These are phyloP conservation scores for Brienomyrus brachyistius DNA, from an alignment of 2,113 vertebrate species.

Conservation along the genomic window DNA sequence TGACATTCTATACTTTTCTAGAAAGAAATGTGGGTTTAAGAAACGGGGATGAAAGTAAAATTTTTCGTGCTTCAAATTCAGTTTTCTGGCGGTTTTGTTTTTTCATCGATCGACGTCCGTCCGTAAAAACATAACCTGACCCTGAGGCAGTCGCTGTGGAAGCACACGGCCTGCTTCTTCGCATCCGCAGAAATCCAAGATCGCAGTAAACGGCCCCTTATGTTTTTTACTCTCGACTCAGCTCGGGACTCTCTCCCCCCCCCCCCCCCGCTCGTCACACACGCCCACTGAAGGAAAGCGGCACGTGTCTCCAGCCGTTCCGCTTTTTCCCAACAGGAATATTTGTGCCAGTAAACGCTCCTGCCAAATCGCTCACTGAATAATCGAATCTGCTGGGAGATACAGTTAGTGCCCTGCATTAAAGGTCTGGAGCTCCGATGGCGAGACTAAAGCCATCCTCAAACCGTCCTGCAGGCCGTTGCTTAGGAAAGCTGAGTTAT, in stretches of 20 bases:
- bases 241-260: neutral
- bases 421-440: neutral
- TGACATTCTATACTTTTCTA: neutral
- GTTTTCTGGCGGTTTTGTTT: neutral
- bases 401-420: neutral
- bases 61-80: neutral
- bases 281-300: neutral
- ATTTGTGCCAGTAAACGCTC: neutral
- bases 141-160: neutral
- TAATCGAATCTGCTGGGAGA: neutral
- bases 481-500: neutral
- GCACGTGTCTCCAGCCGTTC: neutral
- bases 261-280: neutral
- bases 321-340: neutral
- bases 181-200: neutral
- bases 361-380: neutral
- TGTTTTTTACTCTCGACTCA: neutral
- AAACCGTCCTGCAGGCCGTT: neutral
- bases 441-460: neutral
- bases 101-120: neutral
- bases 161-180: neutral
- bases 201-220: neutral
- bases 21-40: neutral
- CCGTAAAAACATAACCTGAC: neutral
- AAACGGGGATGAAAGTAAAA: neutral